A percentile compares a stretch with the other conserved stretches of the same genome.
Evolutionary conservation across 2,888 invertebrate species (phyloP).

Genomic region (Brenthis hecate): DNA sequence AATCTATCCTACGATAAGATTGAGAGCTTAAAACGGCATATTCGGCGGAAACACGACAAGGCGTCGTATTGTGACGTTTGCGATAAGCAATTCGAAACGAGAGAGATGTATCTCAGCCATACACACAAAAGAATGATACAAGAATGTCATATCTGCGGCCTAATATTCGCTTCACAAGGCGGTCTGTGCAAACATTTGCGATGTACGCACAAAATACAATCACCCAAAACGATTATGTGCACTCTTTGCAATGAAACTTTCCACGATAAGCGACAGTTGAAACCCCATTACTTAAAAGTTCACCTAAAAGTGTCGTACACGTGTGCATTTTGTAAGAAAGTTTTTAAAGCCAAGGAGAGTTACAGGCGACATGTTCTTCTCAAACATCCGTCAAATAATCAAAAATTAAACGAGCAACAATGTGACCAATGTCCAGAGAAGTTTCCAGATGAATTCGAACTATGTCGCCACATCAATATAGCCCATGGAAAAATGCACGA

Average conservation of each 20-base stretch:
- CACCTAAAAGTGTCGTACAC: slow-evolving; percentile 72
- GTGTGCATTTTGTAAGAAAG: slow-evolving; percentile 63
- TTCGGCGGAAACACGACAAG: slow-evolving; percentile 68
- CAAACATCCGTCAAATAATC: slow-evolving; percentile 56
- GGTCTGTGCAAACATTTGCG: slow-evolving; percentile 69
- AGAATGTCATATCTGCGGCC: slow-evolving; percentile 68
- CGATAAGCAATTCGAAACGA: slow-evolving; percentile 65
- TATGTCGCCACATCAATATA: slow-evolving; percentile 64
- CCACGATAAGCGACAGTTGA: slow-evolving; percentile 64
- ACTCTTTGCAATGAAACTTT: slow-evolving; percentile 69
- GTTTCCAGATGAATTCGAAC: slow-evolving; percentile 67
- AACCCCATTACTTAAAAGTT: slow-evolving; percentile 66
- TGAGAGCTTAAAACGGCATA: slow-evolving; percentile 73
- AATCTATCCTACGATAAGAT: slow-evolving; percentile 73
- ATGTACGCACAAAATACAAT: slow-evolving; percentile 66
- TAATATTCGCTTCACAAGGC: slow-evolving; percentile 68
- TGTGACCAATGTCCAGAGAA: slow-evolving; percentile 65
- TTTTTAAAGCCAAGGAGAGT: slow-evolving; percentile 71
- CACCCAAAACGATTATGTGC: slow-evolving; percentile 66
- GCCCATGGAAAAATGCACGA: slow-evolving; percentile 47
- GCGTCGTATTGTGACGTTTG: slow-evolving; percentile 66
- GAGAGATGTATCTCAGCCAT: slow-evolving; percentile 65
- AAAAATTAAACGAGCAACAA: slow-evolving; percentile 50
- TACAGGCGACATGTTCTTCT: slow-evolving; percentile 64
- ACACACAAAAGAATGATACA: slow-evolving; percentile 63